These are phyloP conservation scores for Leptinotarsa peninsularis DNA, from an alignment of 2,888 invertebrate genomes.

Conservation along the genomic window DNA sequence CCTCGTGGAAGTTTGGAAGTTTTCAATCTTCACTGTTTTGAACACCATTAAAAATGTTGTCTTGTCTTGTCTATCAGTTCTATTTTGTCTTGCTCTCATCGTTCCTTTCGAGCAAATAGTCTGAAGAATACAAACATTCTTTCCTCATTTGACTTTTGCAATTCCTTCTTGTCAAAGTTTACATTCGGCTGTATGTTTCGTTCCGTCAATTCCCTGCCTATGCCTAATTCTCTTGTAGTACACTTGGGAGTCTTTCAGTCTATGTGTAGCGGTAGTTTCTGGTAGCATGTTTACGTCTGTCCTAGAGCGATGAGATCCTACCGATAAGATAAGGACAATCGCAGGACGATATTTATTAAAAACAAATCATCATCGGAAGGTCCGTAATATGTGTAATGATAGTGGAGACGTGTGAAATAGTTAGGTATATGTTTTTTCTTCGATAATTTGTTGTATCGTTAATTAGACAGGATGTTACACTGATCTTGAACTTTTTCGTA, in stretches of 20 bases:
- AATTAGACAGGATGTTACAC: neutral
- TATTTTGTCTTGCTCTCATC: too few relatives aligned
- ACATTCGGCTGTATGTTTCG: too few relatives aligned
- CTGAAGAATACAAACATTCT: too few relatives aligned
- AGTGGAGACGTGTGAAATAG: slow-evolving; percentile 22
- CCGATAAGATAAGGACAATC: slow-evolving; percentile 5
- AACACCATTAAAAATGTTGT: too few relatives aligned
- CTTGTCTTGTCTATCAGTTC: too few relatives aligned
- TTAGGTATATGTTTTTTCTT: slow-evolving; percentile 11
- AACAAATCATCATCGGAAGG: slow-evolving; percentile 19
- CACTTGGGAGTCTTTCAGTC: neutral
- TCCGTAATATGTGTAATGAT: slow-evolving; percentile 10
- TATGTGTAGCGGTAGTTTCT: slow-evolving; percentile 28
- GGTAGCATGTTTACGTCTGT: slow-evolving; percentile 27
- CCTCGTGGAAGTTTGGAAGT: too few relatives aligned
- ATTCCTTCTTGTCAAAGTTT: too few relatives aligned
- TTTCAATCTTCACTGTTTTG: too few relatives aligned
- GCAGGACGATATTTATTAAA: slow-evolving; percentile 26
- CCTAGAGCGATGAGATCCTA: slow-evolving; percentile 15
- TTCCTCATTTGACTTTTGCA: too few relatives aligned
- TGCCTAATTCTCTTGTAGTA: neutral
- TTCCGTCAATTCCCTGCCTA: too few relatives aligned
- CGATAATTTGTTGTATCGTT: slow-evolving; percentile 3
- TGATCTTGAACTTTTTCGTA: neutral
- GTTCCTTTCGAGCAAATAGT: too few relatives aligned